A percentile compares a stretch with the other conserved stretches of the same genome.
Conservation (phyloP, 2,888 invertebrate genomes). For the Brassicogethes aeneus region DNA sequence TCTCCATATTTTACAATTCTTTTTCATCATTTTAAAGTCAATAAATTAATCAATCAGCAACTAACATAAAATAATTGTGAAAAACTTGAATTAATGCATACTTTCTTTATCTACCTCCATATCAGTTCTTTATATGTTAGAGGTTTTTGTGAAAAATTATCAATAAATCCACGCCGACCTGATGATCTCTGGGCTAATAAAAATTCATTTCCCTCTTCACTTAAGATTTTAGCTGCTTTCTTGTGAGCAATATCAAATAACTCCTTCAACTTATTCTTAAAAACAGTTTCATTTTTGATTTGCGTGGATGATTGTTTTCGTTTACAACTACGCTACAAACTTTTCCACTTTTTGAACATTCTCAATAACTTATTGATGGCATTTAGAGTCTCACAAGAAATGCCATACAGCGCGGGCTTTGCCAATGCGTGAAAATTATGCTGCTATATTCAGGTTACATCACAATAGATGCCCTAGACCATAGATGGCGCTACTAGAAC, state of each 20-base stretch:
- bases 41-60: no score
- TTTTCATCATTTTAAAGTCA: no score
- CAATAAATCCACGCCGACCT: neutral
- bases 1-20: neutral
- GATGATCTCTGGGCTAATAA: neutral
- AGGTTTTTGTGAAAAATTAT: neutral
- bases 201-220: no score
- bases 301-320: neutral
- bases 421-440: no score
- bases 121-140: no score
- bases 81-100: no score
- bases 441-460: no score
- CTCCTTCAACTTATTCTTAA: neutral
- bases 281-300: neutral
- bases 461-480: no score
- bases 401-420: no score
- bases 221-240: neutral
- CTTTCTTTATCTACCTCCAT: no score
- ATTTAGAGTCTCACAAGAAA: neutral
- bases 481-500: no score
- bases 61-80: no score
- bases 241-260: neutral
- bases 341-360: neutral
- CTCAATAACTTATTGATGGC: neutral
- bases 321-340: neutral